phyloP scores from a whole-genome alignment of 2,888 invertebrate species.

The Leptinotarsa haldemani region DNA sequence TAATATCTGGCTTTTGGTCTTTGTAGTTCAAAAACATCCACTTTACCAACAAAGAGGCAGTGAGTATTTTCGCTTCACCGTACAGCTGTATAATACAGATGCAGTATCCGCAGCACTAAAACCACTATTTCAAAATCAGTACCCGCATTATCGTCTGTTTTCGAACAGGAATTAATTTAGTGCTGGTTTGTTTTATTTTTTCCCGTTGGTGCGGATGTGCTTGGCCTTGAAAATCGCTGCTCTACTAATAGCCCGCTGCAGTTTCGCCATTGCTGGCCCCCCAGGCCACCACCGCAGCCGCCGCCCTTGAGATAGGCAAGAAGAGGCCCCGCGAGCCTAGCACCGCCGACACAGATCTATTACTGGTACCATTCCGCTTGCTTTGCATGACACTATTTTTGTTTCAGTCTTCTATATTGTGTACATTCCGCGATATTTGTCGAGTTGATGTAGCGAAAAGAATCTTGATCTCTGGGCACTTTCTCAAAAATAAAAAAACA shows the following conservation, averaged over 20 bases:
- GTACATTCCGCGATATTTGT: constrained; percentile 14
- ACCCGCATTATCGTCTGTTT: constrained; percentile 37
- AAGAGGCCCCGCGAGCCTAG: constrained; percentile 89
- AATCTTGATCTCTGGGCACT: too few relatives aligned
- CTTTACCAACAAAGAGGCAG: neutral
- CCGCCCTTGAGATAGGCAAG: constrained; percentile 91
- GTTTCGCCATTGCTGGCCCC: constrained; percentile 74
- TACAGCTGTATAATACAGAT: constrained; percentile 22
- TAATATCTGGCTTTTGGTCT: neutral
- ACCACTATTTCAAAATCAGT: constrained; percentile 21
- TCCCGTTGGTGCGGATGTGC: constrained; percentile 64
- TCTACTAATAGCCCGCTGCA: constrained; percentile 68
- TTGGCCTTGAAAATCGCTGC: constrained; percentile 66
- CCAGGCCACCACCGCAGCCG: constrained; percentile 62
- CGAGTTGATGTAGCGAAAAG: too few relatives aligned
- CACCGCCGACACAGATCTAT: constrained; percentile 84
- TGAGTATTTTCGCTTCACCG: constrained; percentile 6
- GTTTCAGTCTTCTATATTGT: constrained; percentile 28
- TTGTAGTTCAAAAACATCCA: neutral
- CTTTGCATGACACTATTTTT: constrained; percentile 70
- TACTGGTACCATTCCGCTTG: constrained; percentile 86
- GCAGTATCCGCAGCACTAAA: constrained; percentile 18
- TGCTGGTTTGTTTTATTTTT: constrained; percentile 66
- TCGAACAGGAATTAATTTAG: constrained; percentile 59
- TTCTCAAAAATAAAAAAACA: too few relatives aligned